Conservation (phyloP, 1,140 invertebrate genomes). For the Caligus rogercresseyi region DNA sequence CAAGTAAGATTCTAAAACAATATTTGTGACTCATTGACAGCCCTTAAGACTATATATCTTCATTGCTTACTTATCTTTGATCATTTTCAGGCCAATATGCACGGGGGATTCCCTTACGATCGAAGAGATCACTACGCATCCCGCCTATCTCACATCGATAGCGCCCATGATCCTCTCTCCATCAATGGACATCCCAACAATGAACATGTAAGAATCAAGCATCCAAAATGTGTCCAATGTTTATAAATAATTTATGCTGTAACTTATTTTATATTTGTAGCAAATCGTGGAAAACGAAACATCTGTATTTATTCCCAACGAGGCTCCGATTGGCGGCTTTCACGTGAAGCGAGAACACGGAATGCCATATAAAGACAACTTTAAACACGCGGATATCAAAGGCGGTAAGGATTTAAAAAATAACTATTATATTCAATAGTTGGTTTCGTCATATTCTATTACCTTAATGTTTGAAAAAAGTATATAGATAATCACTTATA, state of each 20-base stretch:
- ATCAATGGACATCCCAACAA: not conserved
- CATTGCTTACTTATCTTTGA: constrained; percentile 22
- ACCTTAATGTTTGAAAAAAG: too few species aligned
- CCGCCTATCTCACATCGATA: not conserved
- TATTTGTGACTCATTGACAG: constrained; percentile 19
- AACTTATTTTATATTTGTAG: not conserved
- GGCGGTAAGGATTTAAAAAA: too few species aligned
- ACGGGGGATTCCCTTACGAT: constrained; percentile 38
- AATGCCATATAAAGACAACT: not conserved
- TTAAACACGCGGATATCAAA: not conserved
- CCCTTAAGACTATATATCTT: too few species aligned
- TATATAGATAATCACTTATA: too few species aligned
- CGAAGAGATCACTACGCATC: constrained; percentile 29
- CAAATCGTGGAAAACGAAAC: not conserved
- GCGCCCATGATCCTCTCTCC: not conserved
- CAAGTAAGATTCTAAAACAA: not conserved
- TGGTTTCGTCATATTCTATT: too few species aligned
- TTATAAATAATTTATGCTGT: too few species aligned
- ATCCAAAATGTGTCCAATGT: not conserved
- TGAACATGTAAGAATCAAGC: constrained; percentile 13
- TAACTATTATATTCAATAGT: too few species aligned
- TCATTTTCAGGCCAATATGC: constrained; percentile 37
- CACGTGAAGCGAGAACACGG: not conserved
- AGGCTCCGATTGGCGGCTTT: not conserved
- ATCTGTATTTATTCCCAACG: not conserved